A percentile compares a stretch with the other conserved stretches of the same genome.
Conservation (phyloP, 2,888 invertebrate genomes). For the Baccha elongata region DNA sequence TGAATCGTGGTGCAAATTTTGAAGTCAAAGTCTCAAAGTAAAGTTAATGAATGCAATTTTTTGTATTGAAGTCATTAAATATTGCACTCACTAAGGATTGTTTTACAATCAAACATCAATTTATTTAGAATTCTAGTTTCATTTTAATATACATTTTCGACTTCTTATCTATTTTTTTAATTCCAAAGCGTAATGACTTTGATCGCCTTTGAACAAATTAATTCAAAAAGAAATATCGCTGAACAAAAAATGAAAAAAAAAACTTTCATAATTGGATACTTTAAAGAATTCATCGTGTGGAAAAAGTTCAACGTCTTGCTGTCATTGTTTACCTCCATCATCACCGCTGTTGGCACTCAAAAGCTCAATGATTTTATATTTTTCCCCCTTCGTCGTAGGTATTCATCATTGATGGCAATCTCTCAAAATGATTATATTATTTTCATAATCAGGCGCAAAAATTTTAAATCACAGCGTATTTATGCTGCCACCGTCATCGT, state of each 20-base stretch:
- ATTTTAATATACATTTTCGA: too few relatives aligned
- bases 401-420: constrained; percentile 21
- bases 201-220: too few relatives aligned
- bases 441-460: constrained; percentile 62
- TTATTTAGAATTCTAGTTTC: too few relatives aligned
- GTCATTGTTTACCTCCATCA: constrained; percentile 11
- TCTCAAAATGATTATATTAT: constrained; percentile 33
- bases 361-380: constrained; percentile 55
- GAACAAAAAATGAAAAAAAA: neutral
- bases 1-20: too few relatives aligned
- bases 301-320: constrained; percentile 70
- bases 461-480: constrained; percentile 65
- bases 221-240: neutral
- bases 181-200: neutral
- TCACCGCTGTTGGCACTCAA: constrained; percentile 45
- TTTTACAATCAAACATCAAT: too few relatives aligned
- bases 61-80: too few relatives aligned
- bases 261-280: constrained; percentile 51
- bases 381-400: neutral
- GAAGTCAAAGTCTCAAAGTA: too few relatives aligned
- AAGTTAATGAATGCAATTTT: too few relatives aligned
- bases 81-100: too few relatives aligned
- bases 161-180: too few relatives aligned
- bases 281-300: constrained; percentile 61
- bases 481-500: constrained; percentile 34